A percentile compares a stretch with the other conserved stretches of the same genome.
These are phyloP conservation scores for Diorhabda elongata DNA, from an alignment of 1,140 invertebrate genomes.

Conservation along the genomic window DNA sequence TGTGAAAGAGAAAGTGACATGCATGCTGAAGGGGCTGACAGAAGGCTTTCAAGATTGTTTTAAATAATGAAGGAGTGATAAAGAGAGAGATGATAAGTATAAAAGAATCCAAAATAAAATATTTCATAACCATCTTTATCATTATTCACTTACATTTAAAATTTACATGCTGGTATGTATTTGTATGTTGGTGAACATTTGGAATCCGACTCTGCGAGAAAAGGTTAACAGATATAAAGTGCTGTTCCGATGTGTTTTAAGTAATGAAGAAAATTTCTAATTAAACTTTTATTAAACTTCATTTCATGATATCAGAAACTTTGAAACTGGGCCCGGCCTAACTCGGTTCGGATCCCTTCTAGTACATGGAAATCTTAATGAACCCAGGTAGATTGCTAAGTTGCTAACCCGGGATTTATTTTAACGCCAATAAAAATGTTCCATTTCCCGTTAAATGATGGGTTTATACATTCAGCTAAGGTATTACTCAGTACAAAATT, in stretches of 20 bases:
- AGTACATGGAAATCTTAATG: background rate
- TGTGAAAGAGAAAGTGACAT: too few species aligned
- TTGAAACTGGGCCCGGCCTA: slow-evolving; percentile 4
- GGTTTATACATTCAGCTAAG: background rate
- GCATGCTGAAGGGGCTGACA: too few species aligned
- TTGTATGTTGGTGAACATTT: too few species aligned
- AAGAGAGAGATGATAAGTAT: too few species aligned
- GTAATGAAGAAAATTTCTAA: slow-evolving; percentile 41
- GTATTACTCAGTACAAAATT: too few species aligned
- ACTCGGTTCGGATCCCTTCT: background rate
- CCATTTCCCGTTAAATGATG: background rate
- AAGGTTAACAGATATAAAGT: slow-evolving; percentile 27
- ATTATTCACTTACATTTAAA: too few species aligned
- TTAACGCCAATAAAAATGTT: background rate
- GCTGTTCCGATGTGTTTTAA: slow-evolving; percentile 32
- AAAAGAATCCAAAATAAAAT: too few species aligned
- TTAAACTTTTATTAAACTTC: slow-evolving; percentile 45
- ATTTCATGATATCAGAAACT: slow-evolving; percentile 41
- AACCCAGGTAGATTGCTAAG: background rate
- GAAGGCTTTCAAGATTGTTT: too few species aligned
- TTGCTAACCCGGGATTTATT: background rate
- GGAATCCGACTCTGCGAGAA: background rate
- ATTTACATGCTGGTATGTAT: too few species aligned
- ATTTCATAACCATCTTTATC: too few species aligned
- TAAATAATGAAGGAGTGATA: too few species aligned